Evolutionary conservation across 2,113 vertebrate species (phyloP), one percentile per base, ranked within the genome.

Genomic region (Caracal caracal): DNA sequence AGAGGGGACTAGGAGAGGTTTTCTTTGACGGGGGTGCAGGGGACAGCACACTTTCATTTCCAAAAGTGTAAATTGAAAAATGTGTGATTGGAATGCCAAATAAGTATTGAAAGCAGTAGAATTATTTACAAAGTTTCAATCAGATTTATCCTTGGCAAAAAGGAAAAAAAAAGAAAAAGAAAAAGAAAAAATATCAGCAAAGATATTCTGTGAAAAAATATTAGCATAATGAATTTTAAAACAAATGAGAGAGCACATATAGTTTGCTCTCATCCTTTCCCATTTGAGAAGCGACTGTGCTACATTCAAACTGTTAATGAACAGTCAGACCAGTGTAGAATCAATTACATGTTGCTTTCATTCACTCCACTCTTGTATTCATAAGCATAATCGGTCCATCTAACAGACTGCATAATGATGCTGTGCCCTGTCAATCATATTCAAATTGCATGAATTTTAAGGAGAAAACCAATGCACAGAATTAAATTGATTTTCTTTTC

Each of bases 341-440:
- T 99, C 99, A 99, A 99, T 99, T 99, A 98, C 98, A 96, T 82
- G 47, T 98, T 98, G 98, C 98, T 98, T 98, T 99, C 98, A 98
- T 98, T 98, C 98, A 95, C 95, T 98, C 98, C 98, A 97, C 98
- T 99, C 98, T 98, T 91, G 97, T 98, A 99, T 99, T 99, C 98
- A 98, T 83, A 98, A 98, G 98, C 98, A 96, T 98, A 98, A 98
- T 97, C 92, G 5, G 97, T 97, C 98, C 98, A 98, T 98, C 98
- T 98, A 98, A 96, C 88, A 59, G 98, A 93, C 90, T 84, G 97
- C 98, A 99, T 99, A 99, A 98, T 98, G 98, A 99, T 98, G 98
- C 95, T 93, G 65, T 87, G 78, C 95, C 90, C 98, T 99, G 99
- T 98, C 99, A 99, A 97, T 99, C 99, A 99, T 96, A 76, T 43